Base-by-base conservation (phyloP, 2,113 vertebrate species). In the Xyrauchen texanus region DNA sequence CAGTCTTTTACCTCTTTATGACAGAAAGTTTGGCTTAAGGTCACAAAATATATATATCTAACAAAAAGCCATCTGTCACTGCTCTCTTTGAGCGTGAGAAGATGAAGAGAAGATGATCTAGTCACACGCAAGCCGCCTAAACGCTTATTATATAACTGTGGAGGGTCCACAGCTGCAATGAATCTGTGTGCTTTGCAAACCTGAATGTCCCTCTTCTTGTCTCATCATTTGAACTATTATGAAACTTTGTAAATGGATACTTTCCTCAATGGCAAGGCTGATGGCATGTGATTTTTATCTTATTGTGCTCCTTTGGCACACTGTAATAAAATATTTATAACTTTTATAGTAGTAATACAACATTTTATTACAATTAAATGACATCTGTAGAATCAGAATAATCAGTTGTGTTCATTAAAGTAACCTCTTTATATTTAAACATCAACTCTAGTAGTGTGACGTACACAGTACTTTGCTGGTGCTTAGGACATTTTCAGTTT, bases 81-180 rank as follows among this genome's bases (percentile, higher is more conserved):
- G 68, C 81, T 55, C 68, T 63, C 52, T 34, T 34, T 1, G 11
- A 68, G 81, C 49, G 8, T 61, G 57, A 65, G 44, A 12, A 70
- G 71, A 55, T 69, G n/a, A 44, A 57, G 51, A n/a, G 15, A 68
- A 69, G 69, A 84, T 77, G 79, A 69, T 73, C 62, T 44, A 16
- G 78, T 79, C 80, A 53, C 83, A 82, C 71, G 80, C 80, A 42
- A 79, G 44, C 68, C 6, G 42, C 63, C 51, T 21, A 68, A 71
- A 72, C 7, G 12, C 72, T 60, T 45, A 67, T 81, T 78, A 76
- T 80, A 12, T 55, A 70, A 76, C 70, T 65, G 83, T 46, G 47
- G 51, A 69, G 83, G 53, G 52, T 68, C 68, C 63, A 75, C 79
- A 78, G 80, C 80, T 79, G 80, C 34, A 15, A 4, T 72, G 64